These are phyloP conservation scores for Galbula dea DNA, from an alignment of 2,113 vertebrate genomes.

Conservation along the genomic window DNA sequence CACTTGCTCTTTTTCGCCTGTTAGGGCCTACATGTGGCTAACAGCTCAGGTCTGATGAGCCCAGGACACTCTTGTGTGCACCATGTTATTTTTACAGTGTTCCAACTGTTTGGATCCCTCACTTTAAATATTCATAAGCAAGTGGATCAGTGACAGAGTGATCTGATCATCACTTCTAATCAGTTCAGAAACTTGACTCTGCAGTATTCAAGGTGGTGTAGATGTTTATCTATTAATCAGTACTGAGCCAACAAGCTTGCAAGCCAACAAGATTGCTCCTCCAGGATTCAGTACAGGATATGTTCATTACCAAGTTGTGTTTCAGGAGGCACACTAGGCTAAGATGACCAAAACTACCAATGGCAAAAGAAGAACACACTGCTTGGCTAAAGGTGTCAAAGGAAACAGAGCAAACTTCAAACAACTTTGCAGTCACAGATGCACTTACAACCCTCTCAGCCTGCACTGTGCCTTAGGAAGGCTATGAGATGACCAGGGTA, in stretches of 20 bases:
- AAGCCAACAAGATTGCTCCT: neutral
- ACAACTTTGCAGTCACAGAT: neutral
- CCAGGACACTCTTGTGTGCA: neutral
- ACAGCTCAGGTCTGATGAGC: neutral
- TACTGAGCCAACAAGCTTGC: neutral
- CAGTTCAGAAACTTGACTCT: neutral
- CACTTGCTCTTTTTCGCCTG: neutral
- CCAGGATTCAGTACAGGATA: neutral
- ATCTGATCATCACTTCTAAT: neutral
- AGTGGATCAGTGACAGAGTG: neutral
- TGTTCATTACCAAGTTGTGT: neutral
- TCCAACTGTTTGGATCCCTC: neutral
- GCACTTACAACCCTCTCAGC: neutral
- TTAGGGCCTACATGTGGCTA: fast-evolving
- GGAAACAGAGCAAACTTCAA: neutral
- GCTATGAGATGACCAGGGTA: neutral
- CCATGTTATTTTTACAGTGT: neutral
- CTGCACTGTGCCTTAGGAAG: neutral
- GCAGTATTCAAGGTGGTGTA: neutral
- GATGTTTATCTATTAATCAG: neutral
- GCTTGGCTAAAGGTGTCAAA: neutral
- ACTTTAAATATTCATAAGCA: neutral
- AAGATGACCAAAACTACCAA: neutral
- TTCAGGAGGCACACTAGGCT: neutral
- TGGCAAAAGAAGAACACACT: neutral